Base-by-base conservation (phyloP, 2,888 invertebrate species). In the Ochropleura leucogaster region DNA sequence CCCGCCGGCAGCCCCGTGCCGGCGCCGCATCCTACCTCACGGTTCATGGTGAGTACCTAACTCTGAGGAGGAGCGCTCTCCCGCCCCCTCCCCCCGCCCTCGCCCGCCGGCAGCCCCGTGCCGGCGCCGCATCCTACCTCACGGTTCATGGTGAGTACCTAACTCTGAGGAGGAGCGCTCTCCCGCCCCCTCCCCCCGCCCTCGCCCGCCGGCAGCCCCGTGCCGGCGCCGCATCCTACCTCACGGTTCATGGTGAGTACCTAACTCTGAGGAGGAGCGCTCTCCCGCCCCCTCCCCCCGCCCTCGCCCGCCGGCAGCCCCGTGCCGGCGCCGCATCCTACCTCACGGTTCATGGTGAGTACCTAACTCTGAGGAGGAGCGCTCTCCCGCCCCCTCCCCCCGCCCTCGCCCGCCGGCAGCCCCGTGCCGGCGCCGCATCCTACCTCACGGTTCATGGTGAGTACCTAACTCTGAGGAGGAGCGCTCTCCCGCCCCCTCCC, bases 1-100 rank as follows among this genome's bases (percentile, higher is more conserved):
- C 98, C 98, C 70, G 97, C 98, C 82, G 97, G 97, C 85, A 97
- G 97, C 89, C 98, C 98, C 47, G 96, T 97, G 82, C 97, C 97
- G 68, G 94, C 91, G 49, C 85, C 85, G 20, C 88, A 89, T n/a
- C 79, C 87, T 55, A 80, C 85, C 72, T 93, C 94, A 4, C 81
- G 95, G 14, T 96, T 95, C 89, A 94, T 93, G 51, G 96, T 95
- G 42, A 59, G 64, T 18, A n/a, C 30, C 30, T 30, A 30, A 30
- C 30, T 30, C 30, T 30, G 30, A 30, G 30, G 30, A 30, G 30
- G 30, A 30, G 30, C 30, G 30, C 30, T 30, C 30, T 30, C 30
- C 30, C 30, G 30, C 30, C 30, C 30, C 30, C 30, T 30, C 30
- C 30, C 3, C 30, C 1, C 30, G 30, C 30, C 30, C 30, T 30